A percentile compares a stretch with the other conserved stretches of the same genome.
phyloP scores from a whole-genome alignment of 2,888 invertebrate species.

The Eueremaeus valkanovi region DNA sequence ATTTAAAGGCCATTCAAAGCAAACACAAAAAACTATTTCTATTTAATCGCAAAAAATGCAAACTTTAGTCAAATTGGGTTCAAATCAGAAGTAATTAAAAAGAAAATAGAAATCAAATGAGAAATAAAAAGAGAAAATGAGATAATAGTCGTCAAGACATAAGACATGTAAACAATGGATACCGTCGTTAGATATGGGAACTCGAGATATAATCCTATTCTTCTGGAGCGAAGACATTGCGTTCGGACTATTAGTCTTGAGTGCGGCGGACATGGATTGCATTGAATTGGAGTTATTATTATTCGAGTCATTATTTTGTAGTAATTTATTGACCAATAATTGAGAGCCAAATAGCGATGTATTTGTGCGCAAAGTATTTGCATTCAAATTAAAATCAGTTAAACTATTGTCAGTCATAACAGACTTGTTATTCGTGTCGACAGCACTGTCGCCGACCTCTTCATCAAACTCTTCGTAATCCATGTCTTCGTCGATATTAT shows the following conservation, averaged over 20 bases:
- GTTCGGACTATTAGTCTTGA: background rate
- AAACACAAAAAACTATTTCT: too few relatives aligned
- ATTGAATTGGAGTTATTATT: background rate
- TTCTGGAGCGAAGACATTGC: background rate
- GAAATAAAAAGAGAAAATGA: background rate
- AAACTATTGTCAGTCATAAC: background rate
- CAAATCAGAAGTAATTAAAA: too few relatives aligned
- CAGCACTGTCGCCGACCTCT: background rate
- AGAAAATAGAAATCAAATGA: background rate
- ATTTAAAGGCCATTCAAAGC: too few relatives aligned
- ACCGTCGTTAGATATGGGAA: conserved; percentile 32
- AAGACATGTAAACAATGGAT: conserved; percentile 15
- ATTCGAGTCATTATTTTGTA: background rate
- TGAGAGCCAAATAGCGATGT: background rate
- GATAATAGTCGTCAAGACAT: too few relatives aligned
- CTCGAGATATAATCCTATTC: conserved; percentile 20
- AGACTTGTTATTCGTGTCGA: background rate
- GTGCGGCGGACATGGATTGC: background rate
- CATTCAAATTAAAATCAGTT: background rate
- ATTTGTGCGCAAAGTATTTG: background rate
- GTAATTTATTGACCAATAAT: background rate
- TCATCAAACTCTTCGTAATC: background rate
- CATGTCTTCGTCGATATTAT: background rate
- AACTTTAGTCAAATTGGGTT: too few relatives aligned
- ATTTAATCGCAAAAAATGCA: too few relatives aligned